phyloP scores from a whole-genome alignment of 2,888 invertebrate species.

The Blastobasis adustella region DNA sequence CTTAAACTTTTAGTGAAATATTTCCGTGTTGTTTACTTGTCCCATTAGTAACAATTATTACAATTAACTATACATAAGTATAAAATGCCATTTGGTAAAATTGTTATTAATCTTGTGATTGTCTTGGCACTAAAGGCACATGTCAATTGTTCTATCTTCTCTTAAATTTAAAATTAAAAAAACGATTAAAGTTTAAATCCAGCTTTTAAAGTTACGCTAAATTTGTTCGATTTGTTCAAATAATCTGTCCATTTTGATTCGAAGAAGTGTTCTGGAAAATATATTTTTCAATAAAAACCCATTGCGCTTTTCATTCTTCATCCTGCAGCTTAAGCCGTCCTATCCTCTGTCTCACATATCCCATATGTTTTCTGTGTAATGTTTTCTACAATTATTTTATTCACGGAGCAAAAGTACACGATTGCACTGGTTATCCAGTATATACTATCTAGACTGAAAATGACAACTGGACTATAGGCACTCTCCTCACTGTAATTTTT shows the following conservation, averaged over 20 bases:
- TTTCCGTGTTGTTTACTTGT: conserved; percentile 14
- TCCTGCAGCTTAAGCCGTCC: conserved; percentile 46
- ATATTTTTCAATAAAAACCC: conserved; percentile 64
- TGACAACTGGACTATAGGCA: no score
- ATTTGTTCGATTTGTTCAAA: conserved; percentile 47
- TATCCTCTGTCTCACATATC: conserved; percentile 2
- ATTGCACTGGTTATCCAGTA: no score
- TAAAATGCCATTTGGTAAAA: conserved; percentile 24
- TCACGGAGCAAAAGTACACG: no score
- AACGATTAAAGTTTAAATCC: conserved; percentile 51
- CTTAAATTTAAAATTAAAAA: conserved; percentile 18
- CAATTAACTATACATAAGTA: conserved; percentile 11
- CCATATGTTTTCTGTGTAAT: no score
- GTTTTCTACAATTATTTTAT: no score
- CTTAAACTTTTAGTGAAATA: conserved; percentile 29
- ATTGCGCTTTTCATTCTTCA: conserved; percentile 66
- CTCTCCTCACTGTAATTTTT: neutral
- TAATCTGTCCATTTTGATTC: conserved; percentile 65
- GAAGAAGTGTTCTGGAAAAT: conserved; percentile 61
- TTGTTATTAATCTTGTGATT: conserved; percentile 27
- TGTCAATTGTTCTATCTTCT: conserved; percentile 42
- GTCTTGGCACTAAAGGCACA: conserved; percentile 35
- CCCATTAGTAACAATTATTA: no score
- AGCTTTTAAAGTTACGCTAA: conserved; percentile 47
- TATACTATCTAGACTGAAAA: no score